Evolutionary conservation across 2,113 vertebrate species (phyloP), one percentile per base, ranked within the genome.

Genomic region (Vidua chalybeata): DNA sequence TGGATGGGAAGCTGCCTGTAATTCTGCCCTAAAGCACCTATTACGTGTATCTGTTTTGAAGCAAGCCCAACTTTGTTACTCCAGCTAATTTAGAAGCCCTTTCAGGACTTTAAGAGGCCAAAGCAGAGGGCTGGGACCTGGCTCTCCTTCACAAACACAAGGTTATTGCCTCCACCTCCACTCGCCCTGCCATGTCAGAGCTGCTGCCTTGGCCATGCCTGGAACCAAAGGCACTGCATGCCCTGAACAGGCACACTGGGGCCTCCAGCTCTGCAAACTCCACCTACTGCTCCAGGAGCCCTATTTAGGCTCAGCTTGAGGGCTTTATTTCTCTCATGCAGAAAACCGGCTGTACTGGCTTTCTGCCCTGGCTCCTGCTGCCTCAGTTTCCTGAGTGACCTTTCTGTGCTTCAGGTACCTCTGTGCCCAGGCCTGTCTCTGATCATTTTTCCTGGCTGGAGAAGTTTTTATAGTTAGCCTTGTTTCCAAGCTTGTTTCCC

Each of bases 271-370:
- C 8, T 37, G n/a, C 37, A 49, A 39, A 27, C 26, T 31, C 28
- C 31, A 26, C 2, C 31, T 69, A 0, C 33, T 39, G 41, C 51
- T 67, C 49, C 76, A 61, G 63, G 12, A 91, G 33, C 28, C 10
- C 23, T 23, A 3, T 72, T 68, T 68, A 72, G 81, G 30, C 30
- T 73, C n/a, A 71, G 19, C 4, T 30, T 27, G 15, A 74, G 7
- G 2, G 0, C 0, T 19, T 41, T 9, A 4, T 1, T 11, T 7
- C 2, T 26, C 0, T 55, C 2, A 9, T 73, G 9, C 15, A 19
- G 12, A 56, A 74, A 56, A 20, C 4, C 3, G 15, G 4, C 6
- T 20, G 6, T 74, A 7, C 6, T 76, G 64, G 4, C 31, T 27
- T 2, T 59, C 28, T 71, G 27, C 23, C 35, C 14, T 30, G 10